Percentiles rank a stretch among this genome's conserved stretches.
Evolutionary conservation across 2,888 invertebrate genomes (phyloP).

Genomic region (Ceraclea dissimilis): DNA sequence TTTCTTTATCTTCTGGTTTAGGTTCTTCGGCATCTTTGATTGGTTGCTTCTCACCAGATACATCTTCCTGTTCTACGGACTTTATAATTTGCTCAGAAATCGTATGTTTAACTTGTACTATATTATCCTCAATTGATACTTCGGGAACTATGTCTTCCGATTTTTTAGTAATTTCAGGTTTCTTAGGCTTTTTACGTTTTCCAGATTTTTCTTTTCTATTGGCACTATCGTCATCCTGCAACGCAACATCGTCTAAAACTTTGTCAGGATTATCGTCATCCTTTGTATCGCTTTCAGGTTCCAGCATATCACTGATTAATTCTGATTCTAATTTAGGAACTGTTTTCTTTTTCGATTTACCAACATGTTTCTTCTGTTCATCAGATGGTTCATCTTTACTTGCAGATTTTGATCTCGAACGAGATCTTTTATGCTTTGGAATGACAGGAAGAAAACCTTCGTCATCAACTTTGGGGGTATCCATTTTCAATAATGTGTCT

Average conservation of each 20-base stretch:
- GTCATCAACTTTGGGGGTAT: conserved; percentile 19
- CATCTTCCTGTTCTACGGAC: too few species aligned
- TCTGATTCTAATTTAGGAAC: neutral
- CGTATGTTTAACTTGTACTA: too few species aligned
- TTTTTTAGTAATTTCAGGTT: neutral
- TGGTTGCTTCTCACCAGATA: too few species aligned
- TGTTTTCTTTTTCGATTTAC: neutral
- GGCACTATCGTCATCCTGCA: neutral
- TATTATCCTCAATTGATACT: too few species aligned
- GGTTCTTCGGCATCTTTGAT: too few species aligned
- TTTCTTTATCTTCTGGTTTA: too few species aligned
- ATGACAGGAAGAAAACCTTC: conserved; percentile 45
- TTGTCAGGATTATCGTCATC: neutral
- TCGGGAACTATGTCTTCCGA: too few species aligned
- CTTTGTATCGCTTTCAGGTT: neutral
- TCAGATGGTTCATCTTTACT: conserved; percentile 26
- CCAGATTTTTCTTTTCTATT: neutral
- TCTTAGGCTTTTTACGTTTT: neutral
- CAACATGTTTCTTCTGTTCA: neutral
- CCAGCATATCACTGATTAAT: neutral
- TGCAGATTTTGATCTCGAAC: conserved; percentile 42
- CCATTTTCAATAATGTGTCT: conserved; percentile 17
- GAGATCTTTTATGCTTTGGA: conserved; percentile 39
- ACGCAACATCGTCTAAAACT: neutral
- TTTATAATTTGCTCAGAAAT: too few species aligned